These are phyloP conservation scores for Protophormia terraenovae DNA, from an alignment of 2,888 invertebrate species.

Conservation along the genomic window DNA sequence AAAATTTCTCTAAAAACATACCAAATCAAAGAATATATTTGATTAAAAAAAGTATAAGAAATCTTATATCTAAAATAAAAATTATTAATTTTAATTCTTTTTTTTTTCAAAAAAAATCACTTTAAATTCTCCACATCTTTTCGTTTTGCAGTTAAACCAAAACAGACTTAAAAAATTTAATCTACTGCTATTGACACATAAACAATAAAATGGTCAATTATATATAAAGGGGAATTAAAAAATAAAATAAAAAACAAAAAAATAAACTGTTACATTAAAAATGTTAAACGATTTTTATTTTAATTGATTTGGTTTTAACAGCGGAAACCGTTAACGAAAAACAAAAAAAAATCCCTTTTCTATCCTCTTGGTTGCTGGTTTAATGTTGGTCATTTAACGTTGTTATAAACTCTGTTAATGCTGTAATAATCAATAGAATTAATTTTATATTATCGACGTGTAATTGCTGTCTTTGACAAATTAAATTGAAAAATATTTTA, in stretches of 20 bases:
- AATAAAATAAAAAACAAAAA: too few species aligned
- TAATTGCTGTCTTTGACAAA: constrained; percentile 44
- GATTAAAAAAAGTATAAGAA: too few species aligned
- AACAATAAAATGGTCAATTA: constrained; percentile 24
- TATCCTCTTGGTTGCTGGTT: too few species aligned
- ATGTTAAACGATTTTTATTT: not conserved
- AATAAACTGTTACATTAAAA: not conserved
- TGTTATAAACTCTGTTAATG: too few species aligned
- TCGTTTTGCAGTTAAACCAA: not conserved
- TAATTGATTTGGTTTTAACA: constrained; percentile 6
- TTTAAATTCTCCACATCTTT: not conserved
- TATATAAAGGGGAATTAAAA: too few species aligned
- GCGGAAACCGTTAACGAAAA: not conserved
- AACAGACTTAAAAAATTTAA: not conserved
- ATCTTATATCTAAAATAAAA: too few species aligned
- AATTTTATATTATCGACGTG: constrained; percentile 20
- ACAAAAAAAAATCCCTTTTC: too few species aligned
- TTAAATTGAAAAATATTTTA: constrained; percentile 42
- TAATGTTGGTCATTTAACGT: too few species aligned
- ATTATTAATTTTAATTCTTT: not conserved
- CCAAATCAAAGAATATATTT: too few species aligned
- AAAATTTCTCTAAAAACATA: too few species aligned
- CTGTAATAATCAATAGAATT: constrained; percentile 3
- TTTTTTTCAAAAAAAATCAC: too few species aligned
- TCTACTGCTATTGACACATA: constrained; percentile 40